Evolutionary conservation across 37 sponge, comb jelly and placozoan species (phyloP).

Genomic region (Theonella swinhoei): DNA sequence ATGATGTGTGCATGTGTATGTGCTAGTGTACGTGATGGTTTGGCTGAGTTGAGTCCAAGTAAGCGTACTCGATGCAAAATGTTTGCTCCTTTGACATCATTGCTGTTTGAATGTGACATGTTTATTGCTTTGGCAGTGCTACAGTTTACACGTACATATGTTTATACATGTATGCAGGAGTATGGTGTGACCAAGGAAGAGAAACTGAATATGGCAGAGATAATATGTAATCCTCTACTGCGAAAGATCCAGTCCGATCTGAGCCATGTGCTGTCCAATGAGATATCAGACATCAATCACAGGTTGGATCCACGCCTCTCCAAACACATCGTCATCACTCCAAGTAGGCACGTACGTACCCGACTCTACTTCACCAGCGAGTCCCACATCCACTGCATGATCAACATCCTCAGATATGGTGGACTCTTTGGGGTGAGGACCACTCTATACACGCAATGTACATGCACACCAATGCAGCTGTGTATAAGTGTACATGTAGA

Average conservation of each 20-base stretch:
- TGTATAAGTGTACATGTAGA: no score
- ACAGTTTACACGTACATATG: no score
- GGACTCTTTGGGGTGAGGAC: slow-evolving; percentile 70
- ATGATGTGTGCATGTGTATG: no score
- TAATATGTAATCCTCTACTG: slow-evolving; percentile 74
- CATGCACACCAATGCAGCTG: no score
- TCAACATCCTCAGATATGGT: slow-evolving; percentile 76
- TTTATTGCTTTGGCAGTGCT: no score
- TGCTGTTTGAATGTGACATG: no score
- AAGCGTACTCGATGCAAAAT: no score
- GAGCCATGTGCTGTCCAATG: slow-evolving; percentile 63
- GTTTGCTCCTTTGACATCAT: no score
- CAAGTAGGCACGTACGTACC: slow-evolving; percentile 87
- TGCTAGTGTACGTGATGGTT: no score
- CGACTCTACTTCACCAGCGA: slow-evolving; percentile 96
- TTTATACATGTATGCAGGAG: no score
- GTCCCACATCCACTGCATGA: slow-evolving; percentile 89
- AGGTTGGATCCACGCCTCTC: slow-evolving; percentile 75
- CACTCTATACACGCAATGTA: background rate
- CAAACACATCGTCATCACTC: slow-evolving; percentile 66
- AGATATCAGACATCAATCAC: slow-evolving; percentile 69
- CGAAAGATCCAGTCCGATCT: slow-evolving; percentile 88
- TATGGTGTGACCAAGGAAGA: slow-evolving; percentile 91
- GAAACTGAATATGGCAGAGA: slow-evolving; percentile 82
- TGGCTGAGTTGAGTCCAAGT: no score